phyloP scores from a whole-genome alignment of 1,140 invertebrate species.

The Drosophila kohkoa region DNA sequence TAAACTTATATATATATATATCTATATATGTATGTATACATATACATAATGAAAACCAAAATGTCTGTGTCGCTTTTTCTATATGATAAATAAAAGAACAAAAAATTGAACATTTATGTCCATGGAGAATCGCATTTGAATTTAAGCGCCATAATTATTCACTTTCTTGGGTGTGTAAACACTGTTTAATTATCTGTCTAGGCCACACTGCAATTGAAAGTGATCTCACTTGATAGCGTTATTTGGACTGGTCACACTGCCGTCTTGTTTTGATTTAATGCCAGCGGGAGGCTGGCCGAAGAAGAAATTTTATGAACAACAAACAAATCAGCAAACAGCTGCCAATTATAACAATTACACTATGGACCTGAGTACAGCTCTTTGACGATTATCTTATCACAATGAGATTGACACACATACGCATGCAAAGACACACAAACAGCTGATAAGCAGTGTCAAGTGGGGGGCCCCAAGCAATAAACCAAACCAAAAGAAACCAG shows the following conservation, averaged over 20 bases:
- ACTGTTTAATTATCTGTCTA: too few species aligned
- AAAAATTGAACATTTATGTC: constrained; percentile 13
- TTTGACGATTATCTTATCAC: neutral
- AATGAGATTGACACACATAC: neutral
- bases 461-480: neutral
- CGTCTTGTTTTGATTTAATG: neutral
- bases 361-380: neutral
- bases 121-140: neutral
- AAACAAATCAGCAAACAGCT: neutral
- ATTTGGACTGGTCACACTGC: constrained; percentile 8
- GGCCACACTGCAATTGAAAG: neutral
- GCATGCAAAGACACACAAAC: neutral
- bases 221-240: neutral
- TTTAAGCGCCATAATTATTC: neutral
- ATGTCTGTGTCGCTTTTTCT: constrained; percentile 76
- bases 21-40: constrained; percentile 36
- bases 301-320: neutral
- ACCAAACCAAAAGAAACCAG: neutral
- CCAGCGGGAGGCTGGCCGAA: neutral
- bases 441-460: neutral
- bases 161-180: too few species aligned
- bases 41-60: constrained; percentile 29
- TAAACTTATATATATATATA: constrained; percentile 28
- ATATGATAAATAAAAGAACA: constrained; percentile 61
- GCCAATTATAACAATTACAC: constrained; percentile 4